Evolutionary conservation across 2,797 vertebrate species (phyloP).

Genomic region (Karalla daura): DNA sequence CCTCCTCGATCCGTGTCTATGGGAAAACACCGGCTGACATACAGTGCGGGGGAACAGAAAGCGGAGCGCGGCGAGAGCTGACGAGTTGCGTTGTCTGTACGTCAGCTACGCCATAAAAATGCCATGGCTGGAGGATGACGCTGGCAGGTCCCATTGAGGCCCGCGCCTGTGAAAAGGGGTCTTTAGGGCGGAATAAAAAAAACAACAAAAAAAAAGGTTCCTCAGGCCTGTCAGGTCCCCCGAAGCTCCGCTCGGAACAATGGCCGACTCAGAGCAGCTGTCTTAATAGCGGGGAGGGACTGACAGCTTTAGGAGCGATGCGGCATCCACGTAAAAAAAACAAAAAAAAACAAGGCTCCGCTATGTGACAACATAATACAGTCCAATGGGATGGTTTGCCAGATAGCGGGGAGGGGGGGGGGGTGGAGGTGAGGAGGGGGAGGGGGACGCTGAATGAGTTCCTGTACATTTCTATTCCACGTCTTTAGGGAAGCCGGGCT

Average conservation of each 20-base stretch:
- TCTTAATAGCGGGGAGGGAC: slow-evolving; percentile 78
- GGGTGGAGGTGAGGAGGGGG: too few relatives aligned
- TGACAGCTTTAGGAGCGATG: slow-evolving; percentile 70
- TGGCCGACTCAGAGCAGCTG: slow-evolving; percentile 74
- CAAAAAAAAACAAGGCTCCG: slow-evolving; percentile 60
- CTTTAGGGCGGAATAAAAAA: slow-evolving; percentile 74
- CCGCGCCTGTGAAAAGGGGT: slow-evolving; percentile 67
- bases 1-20: slow-evolving; percentile 51
- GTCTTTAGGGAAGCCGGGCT: slow-evolving; percentile 39
- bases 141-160: slow-evolving; percentile 79
- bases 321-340: slow-evolving; percentile 37
- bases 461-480: slow-evolving; percentile 56
- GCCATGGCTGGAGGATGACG: slow-evolving; percentile 80
- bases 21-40: slow-evolving; percentile 67
- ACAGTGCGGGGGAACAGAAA: slow-evolving; percentile 63
- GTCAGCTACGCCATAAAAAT: slow-evolving; percentile 83
- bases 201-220: slow-evolving; percentile 77
- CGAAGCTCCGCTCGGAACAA: slow-evolving; percentile 67
- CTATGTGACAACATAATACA: slow-evolving; percentile 71
- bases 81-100: slow-evolving; percentile 64
- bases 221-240: slow-evolving; percentile 76
- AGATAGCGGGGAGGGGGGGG: slow-evolving; percentile 31
- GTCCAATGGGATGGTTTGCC: slow-evolving; percentile 47
- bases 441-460: slow-evolving; percentile 49
- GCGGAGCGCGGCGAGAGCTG: slow-evolving; percentile 36